A percentile compares a stretch with the other conserved stretches of the same genome.
Evolutionary conservation across 2,113 vertebrate genomes (phyloP).

Genomic region (Prionailurus bengalensis): DNA sequence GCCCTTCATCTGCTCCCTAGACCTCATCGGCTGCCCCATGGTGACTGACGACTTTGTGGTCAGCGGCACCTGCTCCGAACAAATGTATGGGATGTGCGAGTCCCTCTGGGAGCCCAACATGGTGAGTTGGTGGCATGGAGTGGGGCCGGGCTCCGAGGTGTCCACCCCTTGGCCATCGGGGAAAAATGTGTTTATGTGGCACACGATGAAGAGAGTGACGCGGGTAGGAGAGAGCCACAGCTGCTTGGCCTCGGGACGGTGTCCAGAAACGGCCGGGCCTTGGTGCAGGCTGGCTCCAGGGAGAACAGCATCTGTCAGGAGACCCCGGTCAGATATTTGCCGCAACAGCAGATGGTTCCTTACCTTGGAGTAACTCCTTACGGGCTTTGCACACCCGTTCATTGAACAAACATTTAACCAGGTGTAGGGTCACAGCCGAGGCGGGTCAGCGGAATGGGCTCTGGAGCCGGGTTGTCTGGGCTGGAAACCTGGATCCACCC

Average conservation of each 20-base stretch:
- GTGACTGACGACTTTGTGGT: slow-evolving; percentile 98
- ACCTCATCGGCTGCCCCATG: slow-evolving; percentile 98
- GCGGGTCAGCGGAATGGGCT: background rate
- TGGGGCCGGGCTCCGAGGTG: background rate
- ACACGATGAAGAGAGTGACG: background rate
- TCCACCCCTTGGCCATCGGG: background rate
- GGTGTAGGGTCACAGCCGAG: background rate
- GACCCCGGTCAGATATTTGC: background rate
- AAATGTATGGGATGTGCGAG: slow-evolving; percentile 99
- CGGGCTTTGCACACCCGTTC: background rate
- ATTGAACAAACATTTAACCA: background rate
- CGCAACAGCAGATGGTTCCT: background rate
- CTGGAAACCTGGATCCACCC: background rate
- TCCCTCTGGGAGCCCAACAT: slow-evolving; percentile 97
- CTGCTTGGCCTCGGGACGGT: background rate
- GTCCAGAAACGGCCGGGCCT: background rate
- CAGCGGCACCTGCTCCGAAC: slow-evolving; percentile 96
- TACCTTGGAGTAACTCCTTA: background rate
- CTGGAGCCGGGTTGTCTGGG: background rate
- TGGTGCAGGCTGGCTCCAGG: background rate
- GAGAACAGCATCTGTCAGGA: background rate
- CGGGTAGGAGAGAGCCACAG: background rate
- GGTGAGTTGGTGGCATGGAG: slow-evolving; percentile 88
- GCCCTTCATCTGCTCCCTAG: slow-evolving; percentile 98
- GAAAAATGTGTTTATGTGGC: background rate